Percentiles rank a stretch among this genome's conserved stretches.
These are phyloP conservation scores for Monomorium pharaonis DNA, from an alignment of 1,140 invertebrate species.

Conservation along the genomic window DNA sequence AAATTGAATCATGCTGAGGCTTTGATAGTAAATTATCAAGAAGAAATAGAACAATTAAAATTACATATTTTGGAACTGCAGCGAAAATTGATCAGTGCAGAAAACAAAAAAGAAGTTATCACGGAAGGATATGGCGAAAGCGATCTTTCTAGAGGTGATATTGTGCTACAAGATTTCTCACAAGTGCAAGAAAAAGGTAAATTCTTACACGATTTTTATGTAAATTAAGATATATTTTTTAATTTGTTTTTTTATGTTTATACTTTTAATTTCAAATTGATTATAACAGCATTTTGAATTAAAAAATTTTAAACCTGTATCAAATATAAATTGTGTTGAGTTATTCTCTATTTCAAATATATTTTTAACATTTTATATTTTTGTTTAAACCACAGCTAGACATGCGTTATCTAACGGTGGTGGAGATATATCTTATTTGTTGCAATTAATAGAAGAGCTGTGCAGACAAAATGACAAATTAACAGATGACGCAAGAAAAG, in stretches of 20 bases:
- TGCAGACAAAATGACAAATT: constrained; percentile 87
- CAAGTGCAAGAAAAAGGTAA: constrained; percentile 83
- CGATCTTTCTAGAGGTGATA: constrained; percentile 73
- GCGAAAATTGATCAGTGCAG: constrained; percentile 82
- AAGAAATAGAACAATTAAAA: constrained; percentile 86
- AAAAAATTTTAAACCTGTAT: neutral
- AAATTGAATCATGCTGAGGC: constrained; percentile 84
- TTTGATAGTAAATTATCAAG: constrained; percentile 84
- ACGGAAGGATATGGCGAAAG: constrained; percentile 88
- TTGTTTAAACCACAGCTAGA: constrained; percentile 79
- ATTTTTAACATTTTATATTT: neutral
- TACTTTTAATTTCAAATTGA: neutral
- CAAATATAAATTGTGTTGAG: neutral
- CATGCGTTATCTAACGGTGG: constrained; percentile 82
- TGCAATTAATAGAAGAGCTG: constrained; percentile 88
- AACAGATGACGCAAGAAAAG: constrained; percentile 87
- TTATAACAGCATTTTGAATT: neutral
- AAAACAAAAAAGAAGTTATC: constrained; percentile 87
- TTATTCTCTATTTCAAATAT: neutral
- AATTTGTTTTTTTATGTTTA: neutral
- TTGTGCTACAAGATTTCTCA: constrained; percentile 79
- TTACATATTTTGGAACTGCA: constrained; percentile 86
- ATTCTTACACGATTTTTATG: constrained; percentile 25
- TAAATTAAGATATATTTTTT: neutral
- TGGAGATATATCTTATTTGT: constrained; percentile 83